These are phyloP conservation scores for Gallinago stenura DNA, from an alignment of 2,797 vertebrate species.

Conservation along the genomic window DNA sequence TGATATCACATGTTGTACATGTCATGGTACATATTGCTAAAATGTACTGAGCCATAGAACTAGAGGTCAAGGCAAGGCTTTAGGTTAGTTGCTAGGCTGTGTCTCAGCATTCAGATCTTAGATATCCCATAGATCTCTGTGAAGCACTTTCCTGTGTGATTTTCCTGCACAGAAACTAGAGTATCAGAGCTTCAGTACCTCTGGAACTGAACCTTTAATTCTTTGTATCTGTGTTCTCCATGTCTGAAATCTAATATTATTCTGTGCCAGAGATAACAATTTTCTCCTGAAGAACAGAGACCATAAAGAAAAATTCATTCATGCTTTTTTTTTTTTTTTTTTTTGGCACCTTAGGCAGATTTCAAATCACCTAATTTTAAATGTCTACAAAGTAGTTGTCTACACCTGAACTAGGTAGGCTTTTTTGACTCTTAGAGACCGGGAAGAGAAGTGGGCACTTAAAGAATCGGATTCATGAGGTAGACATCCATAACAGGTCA, in stretches of 20 bases:
- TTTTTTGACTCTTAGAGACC: not conserved
- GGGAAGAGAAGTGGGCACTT: not conserved
- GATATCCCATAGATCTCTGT: not conserved
- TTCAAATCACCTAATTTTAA: not conserved
- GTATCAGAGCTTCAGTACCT: not conserved
- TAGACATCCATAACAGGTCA: not conserved
- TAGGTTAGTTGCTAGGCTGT: not conserved
- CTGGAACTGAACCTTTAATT: conserved; percentile 14
- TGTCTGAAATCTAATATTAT: not conserved
- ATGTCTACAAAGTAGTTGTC: not conserved
- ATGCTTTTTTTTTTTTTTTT: not conserved
- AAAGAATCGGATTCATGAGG: not conserved
- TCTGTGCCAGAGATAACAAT: not conserved
- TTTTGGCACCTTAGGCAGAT: not conserved
- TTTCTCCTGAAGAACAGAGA: not conserved
- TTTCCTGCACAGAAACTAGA: not conserved
- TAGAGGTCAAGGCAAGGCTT: not conserved
- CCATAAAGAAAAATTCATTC: not conserved
- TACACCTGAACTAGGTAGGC: not conserved
- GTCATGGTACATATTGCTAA: not conserved
- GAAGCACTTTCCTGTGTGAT: not conserved
- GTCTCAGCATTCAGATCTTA: not conserved
- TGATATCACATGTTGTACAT: not conserved
- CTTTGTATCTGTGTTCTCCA: not conserved
- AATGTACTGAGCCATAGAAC: not conserved